A percentile compares a stretch with the other conserved stretches of the same genome.
These are phyloP conservation scores for Patella pellucida DNA, from an alignment of 2,888 invertebrate genomes.

Conservation along the genomic window DNA sequence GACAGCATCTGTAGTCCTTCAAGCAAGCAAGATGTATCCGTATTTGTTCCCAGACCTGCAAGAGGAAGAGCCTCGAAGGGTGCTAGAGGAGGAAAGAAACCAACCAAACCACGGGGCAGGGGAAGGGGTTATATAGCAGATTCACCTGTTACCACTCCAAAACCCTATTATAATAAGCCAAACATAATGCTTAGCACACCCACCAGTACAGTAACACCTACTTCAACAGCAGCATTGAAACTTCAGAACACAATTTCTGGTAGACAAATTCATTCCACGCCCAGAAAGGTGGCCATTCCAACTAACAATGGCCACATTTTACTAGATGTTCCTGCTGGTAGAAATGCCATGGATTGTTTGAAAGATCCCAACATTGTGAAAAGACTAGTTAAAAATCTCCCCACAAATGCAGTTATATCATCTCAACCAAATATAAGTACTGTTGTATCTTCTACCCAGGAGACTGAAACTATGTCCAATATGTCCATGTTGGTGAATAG, in stretches of 20 bases:
- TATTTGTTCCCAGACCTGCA: not conserved
- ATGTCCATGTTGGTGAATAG: not conserved
- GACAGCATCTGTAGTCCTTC: not conserved
- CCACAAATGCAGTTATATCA: not conserved
- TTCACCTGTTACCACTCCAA: not conserved
- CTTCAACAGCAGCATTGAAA: not conserved
- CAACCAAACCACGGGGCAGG: not conserved
- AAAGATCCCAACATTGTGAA: not conserved
- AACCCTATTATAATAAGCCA: not conserved
- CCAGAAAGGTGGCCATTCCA: not conserved
- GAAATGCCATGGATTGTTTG: not conserved
- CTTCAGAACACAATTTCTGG: not conserved
- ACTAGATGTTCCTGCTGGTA: not conserved
- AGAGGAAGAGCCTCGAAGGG: not conserved
- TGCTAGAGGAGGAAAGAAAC: not conserved
- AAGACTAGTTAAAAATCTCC: not conserved
- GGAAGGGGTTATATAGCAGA: not conserved
- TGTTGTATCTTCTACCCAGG: not conserved
- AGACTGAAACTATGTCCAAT: not conserved
- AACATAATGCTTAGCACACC: not conserved
- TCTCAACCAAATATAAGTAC: not conserved
- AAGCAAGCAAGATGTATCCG: not conserved
- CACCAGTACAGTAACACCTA: not conserved
- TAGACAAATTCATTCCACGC: not conserved
- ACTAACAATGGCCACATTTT: slow-evolving; percentile 1